Conservation (phyloP, 2,113 vertebrate genomes). For the Psilopsiagon aurifrons region DNA sequence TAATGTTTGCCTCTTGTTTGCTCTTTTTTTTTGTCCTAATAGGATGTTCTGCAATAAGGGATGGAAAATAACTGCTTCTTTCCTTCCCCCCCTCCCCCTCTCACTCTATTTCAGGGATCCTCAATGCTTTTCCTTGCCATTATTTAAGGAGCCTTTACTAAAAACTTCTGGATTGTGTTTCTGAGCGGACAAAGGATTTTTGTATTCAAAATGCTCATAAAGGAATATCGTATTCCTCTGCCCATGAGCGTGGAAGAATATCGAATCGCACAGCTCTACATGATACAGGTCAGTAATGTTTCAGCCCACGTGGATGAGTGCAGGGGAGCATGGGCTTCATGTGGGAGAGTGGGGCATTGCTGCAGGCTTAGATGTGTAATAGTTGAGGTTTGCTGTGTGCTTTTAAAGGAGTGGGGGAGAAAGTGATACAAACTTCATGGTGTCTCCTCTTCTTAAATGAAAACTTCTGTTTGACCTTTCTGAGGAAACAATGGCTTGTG, state of each 20-base stretch:
- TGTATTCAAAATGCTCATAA: conserved; percentile 92
- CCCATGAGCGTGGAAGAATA: conserved; percentile 98
- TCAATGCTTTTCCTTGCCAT: conserved; percentile 66
- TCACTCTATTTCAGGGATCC: conserved; percentile 68
- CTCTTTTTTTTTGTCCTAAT: background rate
- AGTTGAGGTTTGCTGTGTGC: background rate
- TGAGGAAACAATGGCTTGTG: background rate
- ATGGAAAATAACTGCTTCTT: conserved; percentile 45
- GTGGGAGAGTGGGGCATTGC: background rate
- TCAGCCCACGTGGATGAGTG: background rate
- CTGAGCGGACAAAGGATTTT: conserved; percentile 50
- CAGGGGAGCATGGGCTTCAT: background rate
- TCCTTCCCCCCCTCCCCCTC: background rate
- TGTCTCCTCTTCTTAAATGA: background rate
- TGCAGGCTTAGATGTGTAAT: background rate
- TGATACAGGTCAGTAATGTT: conserved; percentile 88
- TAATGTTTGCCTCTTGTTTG: background rate
- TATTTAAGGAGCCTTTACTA: conserved; percentile 69
- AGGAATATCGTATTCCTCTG: conserved; percentile 96
- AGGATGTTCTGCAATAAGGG: background rate
- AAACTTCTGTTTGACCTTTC: background rate
- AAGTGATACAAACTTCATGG: background rate
- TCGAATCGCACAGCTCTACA: conserved; percentile 97
- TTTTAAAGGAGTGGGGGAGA: background rate
- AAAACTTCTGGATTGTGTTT: conserved; percentile 65